Evolutionary conservation across 2,113 vertebrate species (phyloP), one percentile per base, ranked within the genome.

Genomic region (Aptenodytes forsteri): DNA sequence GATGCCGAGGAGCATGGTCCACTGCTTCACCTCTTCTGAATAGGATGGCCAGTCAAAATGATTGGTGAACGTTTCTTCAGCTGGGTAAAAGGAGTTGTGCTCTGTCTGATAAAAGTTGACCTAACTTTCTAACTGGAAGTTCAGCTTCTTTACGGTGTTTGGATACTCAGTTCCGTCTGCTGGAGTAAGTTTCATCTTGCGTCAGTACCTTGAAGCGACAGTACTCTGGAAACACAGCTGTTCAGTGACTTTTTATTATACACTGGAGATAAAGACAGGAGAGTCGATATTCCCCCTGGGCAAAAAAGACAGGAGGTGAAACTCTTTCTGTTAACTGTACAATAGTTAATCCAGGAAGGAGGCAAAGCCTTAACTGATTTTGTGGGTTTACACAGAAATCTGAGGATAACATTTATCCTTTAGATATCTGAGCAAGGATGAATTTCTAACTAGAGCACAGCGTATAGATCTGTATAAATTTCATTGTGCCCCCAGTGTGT

Each of bases 381-480:
- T 58, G 82, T 97, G 89, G 90, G 72, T 97, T 97, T 97, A 96
- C 91, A 96, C 52, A 93, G 87, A 92, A 62, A 96, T 97, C 87
- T 87, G 85, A 95, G 96, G 97, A 90, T 97, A 97, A 92, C 88
- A 98, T 97, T 97, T 97, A 97, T 97, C 95, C 96, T 97, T 87
- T 79, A 70, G 87, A 83, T 95, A 59, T 59, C 69, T 87, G 92
- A 96, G 82, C 91, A 83, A 95, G 95, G 89, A 67, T 88, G 77
- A 94, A 90, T 85, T 90, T 95, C 78, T 95, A 83, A 95, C 58
- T 42, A 64, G 77, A 95, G 46, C 49, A 80, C 90, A 95, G 94
- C 83, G 0, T 82, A 69, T 75, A 89, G 86, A 83, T 95, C 92
- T 97, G 75, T 93, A 86, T 66, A 90, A 69, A 93, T 92, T 77